Conservation (phyloP, 2,888 invertebrate genomes). For the Coenonympha glycerion region DNA sequence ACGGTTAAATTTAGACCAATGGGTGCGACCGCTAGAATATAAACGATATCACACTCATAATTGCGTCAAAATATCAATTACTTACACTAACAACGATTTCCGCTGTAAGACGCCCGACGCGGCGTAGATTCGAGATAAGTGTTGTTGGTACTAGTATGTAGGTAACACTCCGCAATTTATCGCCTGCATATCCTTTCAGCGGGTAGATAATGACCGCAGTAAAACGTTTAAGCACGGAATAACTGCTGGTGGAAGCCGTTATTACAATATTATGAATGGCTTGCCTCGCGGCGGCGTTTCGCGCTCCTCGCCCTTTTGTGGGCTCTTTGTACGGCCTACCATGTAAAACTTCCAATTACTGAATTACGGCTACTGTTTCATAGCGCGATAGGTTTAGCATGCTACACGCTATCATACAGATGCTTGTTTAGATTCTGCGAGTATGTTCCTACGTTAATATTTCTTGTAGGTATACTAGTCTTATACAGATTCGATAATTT, state of each 20-base stretch:
- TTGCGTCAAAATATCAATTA: slow-evolving; percentile 36
- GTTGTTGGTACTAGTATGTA: slow-evolving; percentile 40
- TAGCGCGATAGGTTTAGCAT: not conserved
- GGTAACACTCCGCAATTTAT: slow-evolving; percentile 67
- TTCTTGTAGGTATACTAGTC: too few relatives aligned
- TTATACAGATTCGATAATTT: too few relatives aligned
- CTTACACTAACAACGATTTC: slow-evolving; percentile 47
- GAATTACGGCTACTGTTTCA: slow-evolving; percentile 9
- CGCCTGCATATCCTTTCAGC: slow-evolving; percentile 75
- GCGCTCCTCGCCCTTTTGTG: slow-evolving; percentile 36
- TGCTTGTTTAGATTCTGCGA: too few relatives aligned
- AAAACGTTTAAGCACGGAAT: slow-evolving; percentile 76
- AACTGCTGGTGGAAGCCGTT: slow-evolving; percentile 72
- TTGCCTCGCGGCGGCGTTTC: slow-evolving; percentile 50
- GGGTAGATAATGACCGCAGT: slow-evolving; percentile 76
- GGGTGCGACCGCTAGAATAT: too few relatives aligned
- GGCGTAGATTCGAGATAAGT: slow-evolving; percentile 50
- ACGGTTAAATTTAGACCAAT: too few relatives aligned
- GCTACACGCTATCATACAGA: too few relatives aligned
- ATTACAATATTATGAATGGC: slow-evolving; percentile 76
- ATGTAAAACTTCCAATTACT: slow-evolving; percentile 17
- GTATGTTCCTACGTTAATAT: too few relatives aligned
- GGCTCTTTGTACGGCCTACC: slow-evolving; percentile 32
- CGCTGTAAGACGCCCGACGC: slow-evolving; percentile 43
- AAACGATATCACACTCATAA: not conserved